A percentile compares a stretch with the other conserved stretches of the same genome.
These are phyloP conservation scores for Dryobates pubescens DNA, from an alignment of 2,797 vertebrate species.

Conservation along the genomic window DNA sequence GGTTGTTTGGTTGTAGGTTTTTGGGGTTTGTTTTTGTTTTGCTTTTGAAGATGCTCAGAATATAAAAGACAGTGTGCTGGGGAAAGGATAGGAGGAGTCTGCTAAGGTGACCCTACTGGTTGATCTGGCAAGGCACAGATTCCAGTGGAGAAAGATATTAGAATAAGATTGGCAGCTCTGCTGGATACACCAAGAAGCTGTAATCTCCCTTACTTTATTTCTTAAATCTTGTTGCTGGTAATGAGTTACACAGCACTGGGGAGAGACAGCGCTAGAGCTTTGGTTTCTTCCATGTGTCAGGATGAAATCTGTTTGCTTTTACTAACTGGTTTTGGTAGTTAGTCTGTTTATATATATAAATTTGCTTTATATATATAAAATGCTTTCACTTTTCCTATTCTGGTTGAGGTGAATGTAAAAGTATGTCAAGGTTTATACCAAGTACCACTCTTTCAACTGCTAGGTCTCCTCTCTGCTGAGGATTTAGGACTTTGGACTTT, in stretches of 20 bases:
- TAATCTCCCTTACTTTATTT: conserved; percentile 21
- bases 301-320: conserved; percentile 67
- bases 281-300: conserved; percentile 45
- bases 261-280: conserved; percentile 33
- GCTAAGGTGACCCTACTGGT: conserved; percentile 58
- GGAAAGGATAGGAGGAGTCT: conserved; percentile 53
- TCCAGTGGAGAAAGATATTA: conserved; percentile 43
- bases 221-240: conserved; percentile 14
- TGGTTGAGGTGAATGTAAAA: conserved; percentile 79
- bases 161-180: conserved; percentile 55
- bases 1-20: not conserved
- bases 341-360: conserved; percentile 78
- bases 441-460: conserved; percentile 67
- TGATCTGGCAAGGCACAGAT: conserved; percentile 47
- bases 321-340: conserved; percentile 74
- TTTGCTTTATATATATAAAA: conserved; percentile 79
- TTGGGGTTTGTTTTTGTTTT: conserved; percentile 9
- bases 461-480: conserved; percentile 64
- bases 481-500: conserved; percentile 49
- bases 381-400: conserved; percentile 77
- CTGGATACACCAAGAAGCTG: conserved; percentile 44
- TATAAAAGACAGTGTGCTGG: conserved; percentile 51
- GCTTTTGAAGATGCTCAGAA: conserved; percentile 69
- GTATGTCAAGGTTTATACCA: conserved; percentile 72
- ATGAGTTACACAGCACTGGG: conserved; percentile 9